phyloP scores from a whole-genome alignment of 2,113 vertebrate species.

The Oreochromis tanganicae region DNA sequence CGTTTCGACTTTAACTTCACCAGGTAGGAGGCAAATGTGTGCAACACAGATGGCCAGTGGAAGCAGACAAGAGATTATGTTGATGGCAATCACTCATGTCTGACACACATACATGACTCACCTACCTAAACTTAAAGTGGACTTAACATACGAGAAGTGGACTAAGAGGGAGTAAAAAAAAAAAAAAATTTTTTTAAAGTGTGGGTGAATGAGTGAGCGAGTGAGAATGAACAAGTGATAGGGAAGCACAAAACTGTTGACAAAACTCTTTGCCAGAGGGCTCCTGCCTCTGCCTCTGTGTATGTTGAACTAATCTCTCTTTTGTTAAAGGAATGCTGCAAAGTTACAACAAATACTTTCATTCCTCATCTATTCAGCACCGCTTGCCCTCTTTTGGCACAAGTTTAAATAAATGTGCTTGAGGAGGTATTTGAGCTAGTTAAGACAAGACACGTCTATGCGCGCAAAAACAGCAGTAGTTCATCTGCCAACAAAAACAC shows the following conservation, averaged over 20 bases:
- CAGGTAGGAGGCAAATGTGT: slow-evolving; percentile 15
- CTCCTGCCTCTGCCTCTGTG: slow-evolving; percentile 30
- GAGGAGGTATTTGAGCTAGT: slow-evolving; percentile 54
- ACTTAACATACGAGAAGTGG: slow-evolving; percentile 22
- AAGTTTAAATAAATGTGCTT: slow-evolving; percentile 44
- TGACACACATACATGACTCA: slow-evolving; percentile 31
- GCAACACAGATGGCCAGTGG: slow-evolving; percentile 57
- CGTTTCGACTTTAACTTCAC: background rate
- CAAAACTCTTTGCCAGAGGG: slow-evolving; percentile 46
- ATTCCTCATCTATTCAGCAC: slow-evolving; percentile 51
- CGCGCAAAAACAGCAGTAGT: background rate
- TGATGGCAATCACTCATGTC: slow-evolving; percentile 49
- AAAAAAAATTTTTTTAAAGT: background rate
- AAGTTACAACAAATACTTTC: slow-evolving; percentile 60
- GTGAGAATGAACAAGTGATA: slow-evolving; percentile 18
- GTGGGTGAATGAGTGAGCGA: background rate
- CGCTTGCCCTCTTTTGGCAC: slow-evolving; percentile 43
- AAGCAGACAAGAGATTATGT: slow-evolving; percentile 57
- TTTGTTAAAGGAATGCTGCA: slow-evolving; percentile 66
- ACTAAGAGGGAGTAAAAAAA: background rate
- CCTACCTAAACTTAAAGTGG: slow-evolving; percentile 1
- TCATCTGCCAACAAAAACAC: background rate
- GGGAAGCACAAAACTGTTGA: slow-evolving; percentile 34
- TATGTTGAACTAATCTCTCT: slow-evolving; percentile 60
- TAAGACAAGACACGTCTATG: slow-evolving; percentile 40